These are phyloP conservation scores for Spea bombifrons DNA, from an alignment of 2,113 vertebrate species.

Conservation along the genomic window DNA sequence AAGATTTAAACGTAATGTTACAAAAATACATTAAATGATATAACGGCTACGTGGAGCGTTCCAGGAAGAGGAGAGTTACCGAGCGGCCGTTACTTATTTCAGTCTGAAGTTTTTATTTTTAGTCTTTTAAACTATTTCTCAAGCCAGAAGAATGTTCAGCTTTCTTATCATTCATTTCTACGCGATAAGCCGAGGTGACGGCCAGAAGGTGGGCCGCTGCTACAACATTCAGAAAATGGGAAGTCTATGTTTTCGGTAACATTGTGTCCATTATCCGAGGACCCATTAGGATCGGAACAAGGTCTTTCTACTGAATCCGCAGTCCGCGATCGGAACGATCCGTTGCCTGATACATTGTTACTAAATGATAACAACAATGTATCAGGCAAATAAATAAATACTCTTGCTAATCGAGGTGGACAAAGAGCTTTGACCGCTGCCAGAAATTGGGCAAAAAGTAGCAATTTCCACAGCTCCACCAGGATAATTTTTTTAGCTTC, in stretches of 20 bases:
- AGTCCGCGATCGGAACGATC: not conserved
- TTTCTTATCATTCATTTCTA: constrained; percentile 17
- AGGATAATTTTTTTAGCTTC: too few relatives aligned
- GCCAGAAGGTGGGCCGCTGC: not conserved
- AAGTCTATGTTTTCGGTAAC: not conserved
- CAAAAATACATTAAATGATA: constrained; percentile 39
- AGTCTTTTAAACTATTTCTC: constrained; percentile 11
- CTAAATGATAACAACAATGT: too few relatives aligned
- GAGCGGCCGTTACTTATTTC: constrained; percentile 18
- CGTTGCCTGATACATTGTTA: too few relatives aligned
- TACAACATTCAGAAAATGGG: not conserved
- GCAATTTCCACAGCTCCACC: too few relatives aligned
- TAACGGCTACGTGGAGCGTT: not conserved
- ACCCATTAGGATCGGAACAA: not conserved
- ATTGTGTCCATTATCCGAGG: not conserved
- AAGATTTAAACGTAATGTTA: constrained; percentile 35
- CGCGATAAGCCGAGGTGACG: constrained; percentile 20
- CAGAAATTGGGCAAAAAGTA: too few relatives aligned
- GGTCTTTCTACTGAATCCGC: not conserved
- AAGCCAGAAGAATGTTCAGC: constrained; percentile 4
- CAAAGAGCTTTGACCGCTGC: too few relatives aligned
- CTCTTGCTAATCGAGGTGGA: too few relatives aligned
- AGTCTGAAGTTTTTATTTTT: constrained; percentile 31
- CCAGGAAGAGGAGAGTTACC: constrained; percentile 4
- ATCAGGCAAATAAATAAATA: too few relatives aligned